Evolutionary conservation across 2,888 invertebrate species (phyloP), one percentile per base, ranked within the genome.

Genomic region (Alloscopus bannaensis): DNA sequence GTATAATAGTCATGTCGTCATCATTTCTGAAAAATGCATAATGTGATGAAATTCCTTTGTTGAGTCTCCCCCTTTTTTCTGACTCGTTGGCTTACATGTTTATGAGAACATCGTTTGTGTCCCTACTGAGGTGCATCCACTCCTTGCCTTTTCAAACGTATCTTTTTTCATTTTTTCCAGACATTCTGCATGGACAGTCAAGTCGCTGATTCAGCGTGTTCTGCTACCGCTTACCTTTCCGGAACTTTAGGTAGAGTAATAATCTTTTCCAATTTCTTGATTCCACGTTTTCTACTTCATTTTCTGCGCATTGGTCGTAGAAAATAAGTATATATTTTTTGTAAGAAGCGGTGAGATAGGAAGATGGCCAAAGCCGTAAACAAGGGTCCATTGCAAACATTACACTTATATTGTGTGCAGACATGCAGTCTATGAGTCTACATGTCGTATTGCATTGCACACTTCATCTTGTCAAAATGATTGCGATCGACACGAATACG

Each of bases 121-220:
- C 4, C 18, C 18, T n/a, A n/a, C 36, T 36, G 8, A 6, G 36
- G 8, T 36, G 6, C 36, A 36, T 8, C 8, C 13, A 36, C 13
- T 36, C 13, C 36, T 13, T 13, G 8, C 6, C 13, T 36, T 36
- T 36, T 13, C 13, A 36, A 36, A 6, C 6, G 36, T 13, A 36
- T 36, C 36, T 36, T 36, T 47, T 47, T 47, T 36, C 13, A 8
- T 47, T 18, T 6, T n/a, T n/a, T n/a, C n/a, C 88, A 94, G 93
- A 94, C 94, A 0, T 94, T 94, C 87, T 93, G 93, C 85, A 91
- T 93, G 0, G 92, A 94, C 86, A 89, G 90, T 59, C 93, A 94
- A 87, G 94, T 94, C 0, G 92, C 95, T 0, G 96, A 96, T 87
- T 95, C 95, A 0, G 95, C 95, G 8, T 85, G 84, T 47, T 82